phyloP scores from a whole-genome alignment of 1,140 invertebrate species.

The Drosophila melanica region DNA sequence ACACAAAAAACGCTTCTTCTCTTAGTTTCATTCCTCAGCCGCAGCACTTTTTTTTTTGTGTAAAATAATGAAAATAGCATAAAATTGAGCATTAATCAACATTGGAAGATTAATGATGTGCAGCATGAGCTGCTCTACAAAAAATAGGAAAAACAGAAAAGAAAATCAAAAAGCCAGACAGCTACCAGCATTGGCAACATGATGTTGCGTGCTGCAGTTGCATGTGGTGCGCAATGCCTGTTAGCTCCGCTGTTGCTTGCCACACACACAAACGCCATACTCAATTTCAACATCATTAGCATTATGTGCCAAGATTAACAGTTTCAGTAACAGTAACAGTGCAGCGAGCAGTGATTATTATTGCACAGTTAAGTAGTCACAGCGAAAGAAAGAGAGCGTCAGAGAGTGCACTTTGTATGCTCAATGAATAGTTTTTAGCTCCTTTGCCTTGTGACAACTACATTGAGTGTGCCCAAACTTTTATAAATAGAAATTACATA shows the following conservation, averaged over 20 bases:
- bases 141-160: constrained; percentile 27
- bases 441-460: constrained; percentile 43
- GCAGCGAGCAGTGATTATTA: constrained; percentile 31
- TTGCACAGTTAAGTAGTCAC: constrained; percentile 27
- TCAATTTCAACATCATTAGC: constrained; percentile 63
- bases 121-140: constrained; percentile 52
- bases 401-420: constrained; percentile 29
- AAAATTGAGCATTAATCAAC: constrained; percentile 70
- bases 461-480: constrained; percentile 34
- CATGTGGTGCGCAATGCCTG: constrained; percentile 44
- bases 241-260: constrained; percentile 18
- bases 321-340: constrained; percentile 62
- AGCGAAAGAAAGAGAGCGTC: not conserved
- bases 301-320: constrained; percentile 59
- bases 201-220: constrained; percentile 63
- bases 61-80: constrained; percentile 59
- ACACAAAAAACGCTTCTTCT: constrained; percentile 15
- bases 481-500: constrained; percentile 79
- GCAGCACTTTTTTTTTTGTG: constrained; percentile 29
- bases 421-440: constrained; percentile 27
- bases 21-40: constrained; percentile 48
- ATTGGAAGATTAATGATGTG: constrained; percentile 70
- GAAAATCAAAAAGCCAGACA: constrained; percentile 35
- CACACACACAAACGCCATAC: constrained; percentile 20
- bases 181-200: constrained; percentile 47